Evolutionary conservation across 2,888 invertebrate species (phyloP), one percentile per base, ranked within the genome.

Genomic region (Dryomyza anilis): DNA sequence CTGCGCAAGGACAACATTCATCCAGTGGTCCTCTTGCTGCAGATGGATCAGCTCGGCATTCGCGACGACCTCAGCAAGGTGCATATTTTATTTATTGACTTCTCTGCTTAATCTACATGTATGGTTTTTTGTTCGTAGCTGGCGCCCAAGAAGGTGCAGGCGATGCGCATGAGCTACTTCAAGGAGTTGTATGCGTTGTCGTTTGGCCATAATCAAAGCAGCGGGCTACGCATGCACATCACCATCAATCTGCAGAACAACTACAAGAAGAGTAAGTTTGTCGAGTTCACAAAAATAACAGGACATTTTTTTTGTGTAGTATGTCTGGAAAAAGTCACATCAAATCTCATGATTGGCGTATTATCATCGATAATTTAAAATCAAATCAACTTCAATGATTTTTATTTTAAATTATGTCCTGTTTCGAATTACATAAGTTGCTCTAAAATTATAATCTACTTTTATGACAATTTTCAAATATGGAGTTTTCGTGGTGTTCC

Each of bases 191-290:
- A 78, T 36, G 65, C 65, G n/a, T 43, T 69, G 12, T 78, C 79
- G 0, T 79, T 79, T 33, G 78, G 78, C 8, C 25, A 63, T 30
- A 77, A 78, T 56, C 71, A 72, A 53, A 48, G 68, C 0, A 64
- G 70, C 25, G 76, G 79, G 1, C 48, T 77, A 29, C 78, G 80
- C 0, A 69, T 79, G 52, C 75, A 75, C 56, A 76, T 83, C n/a
- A 76, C 80, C 2, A 69, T 83, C 2, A 82, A 81, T 68, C 69
- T 82, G 48, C 82, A 83, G 70, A 65, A 61, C 23, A 73, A 69
- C 50, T 81, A 81, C 48, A 68, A 73, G 36, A 70, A 70, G 66
- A 81, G 83, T 83, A 69, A 69, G 73, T 69, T 21, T n/a, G n/a
- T n/a, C n/a, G n/a, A n/a, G n/a, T n/a, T n/a, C n/a, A n/a, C n/a